Base-by-base conservation (phyloP, 2,113 vertebrate species). In the Marcusenius ussheri region DNA sequence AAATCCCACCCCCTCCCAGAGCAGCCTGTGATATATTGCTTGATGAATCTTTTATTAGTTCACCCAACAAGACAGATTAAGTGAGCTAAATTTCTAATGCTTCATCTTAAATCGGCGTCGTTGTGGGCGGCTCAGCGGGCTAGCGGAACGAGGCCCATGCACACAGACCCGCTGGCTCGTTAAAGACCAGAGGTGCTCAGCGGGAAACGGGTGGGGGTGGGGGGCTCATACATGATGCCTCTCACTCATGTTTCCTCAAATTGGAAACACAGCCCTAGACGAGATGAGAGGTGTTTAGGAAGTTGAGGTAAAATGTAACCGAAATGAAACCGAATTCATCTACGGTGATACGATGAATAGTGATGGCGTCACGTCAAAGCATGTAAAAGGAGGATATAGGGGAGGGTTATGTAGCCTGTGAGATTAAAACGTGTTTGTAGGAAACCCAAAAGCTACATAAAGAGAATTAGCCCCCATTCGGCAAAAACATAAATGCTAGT, bases 21-120 rank as follows among this genome's bases (percentile, higher is more conserved):
- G 90, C 88, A 49, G 24, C 88, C 90, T 83, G 35, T 90, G 91
- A 94, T 93, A 90, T 91, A 91, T 89, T 39, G 83, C 91, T 92
- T 93, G 93, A 92, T 94, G 89, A 93, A 94, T 91, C 89, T 89
- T 93, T 86, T 62, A 92, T 93, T 91, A 90, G 91, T 93, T 91
- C 89, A 91, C 91, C 89, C 89, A 77, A 89, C 35, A 91, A 92
- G 92, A 92, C 90, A 92, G 92, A 94, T 95, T 92, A 92, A 90
- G 77, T 66, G 42, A 89, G 90, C 88, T 94, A 94, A 92, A 94
- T 93, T 94, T 93, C 84, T 90, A 91, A 93, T 91, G 90, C 93
- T 93, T 94, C 92, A 92, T 93, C 91, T 88, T 91, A 90, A 94
- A 93, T 87, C 90, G 90, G 74, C 91, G 42, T 70, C 87, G 92